Percentiles rank a stretch among this genome's conserved stretches.
phyloP scores from a whole-genome alignment of 2,888 invertebrate genomes.

The Actias luna region DNA sequence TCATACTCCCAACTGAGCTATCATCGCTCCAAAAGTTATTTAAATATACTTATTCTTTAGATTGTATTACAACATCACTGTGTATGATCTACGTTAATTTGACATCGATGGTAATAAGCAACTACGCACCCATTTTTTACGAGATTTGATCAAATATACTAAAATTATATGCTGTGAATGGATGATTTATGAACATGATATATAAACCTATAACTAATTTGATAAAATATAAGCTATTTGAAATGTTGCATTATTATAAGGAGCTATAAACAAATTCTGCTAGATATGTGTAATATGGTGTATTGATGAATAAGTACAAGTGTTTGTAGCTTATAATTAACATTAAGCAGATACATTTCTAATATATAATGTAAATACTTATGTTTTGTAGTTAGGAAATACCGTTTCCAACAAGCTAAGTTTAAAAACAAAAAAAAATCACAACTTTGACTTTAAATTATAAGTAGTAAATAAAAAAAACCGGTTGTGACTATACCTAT shows the following conservation, averaged over 20 bases:
- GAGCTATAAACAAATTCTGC: background rate
- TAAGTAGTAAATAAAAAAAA: no score
- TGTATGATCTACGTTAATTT: background rate
- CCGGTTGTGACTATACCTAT: no score
- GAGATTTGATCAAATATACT: background rate
- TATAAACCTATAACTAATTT: background rate
- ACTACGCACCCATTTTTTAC: background rate
- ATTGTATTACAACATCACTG: background rate
- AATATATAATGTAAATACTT: no score
- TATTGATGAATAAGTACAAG: background rate
- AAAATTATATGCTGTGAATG: background rate
- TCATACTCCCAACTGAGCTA: no score
- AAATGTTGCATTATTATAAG: background rate
- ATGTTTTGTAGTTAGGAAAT: no score
- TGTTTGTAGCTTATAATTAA: background rate
- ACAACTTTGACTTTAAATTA: no score
- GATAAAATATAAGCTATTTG: background rate
- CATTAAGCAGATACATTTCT: background rate
- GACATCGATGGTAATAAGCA: background rate
- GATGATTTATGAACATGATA: slow-evolving; percentile 8
- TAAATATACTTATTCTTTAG: no score
- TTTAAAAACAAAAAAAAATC: no score
- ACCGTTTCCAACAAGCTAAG: no score
- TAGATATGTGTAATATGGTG: background rate
- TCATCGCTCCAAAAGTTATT: no score